phyloP scores from a whole-genome alignment of 2,888 invertebrate species.

The Carterocephalus palaemon region DNA sequence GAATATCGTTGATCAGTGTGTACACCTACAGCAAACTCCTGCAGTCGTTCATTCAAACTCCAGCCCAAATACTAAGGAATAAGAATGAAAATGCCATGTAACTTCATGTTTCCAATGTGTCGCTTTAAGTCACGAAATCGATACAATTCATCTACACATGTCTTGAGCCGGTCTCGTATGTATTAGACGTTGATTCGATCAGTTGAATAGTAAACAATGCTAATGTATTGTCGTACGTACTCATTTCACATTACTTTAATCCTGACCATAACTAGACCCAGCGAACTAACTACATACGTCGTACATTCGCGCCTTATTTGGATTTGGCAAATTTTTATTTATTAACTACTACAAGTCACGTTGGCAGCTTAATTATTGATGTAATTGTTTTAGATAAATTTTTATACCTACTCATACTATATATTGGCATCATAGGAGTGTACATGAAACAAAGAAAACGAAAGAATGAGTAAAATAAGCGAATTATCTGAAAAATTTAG shows the following conservation, averaged over 20 bases:
- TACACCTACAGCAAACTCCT: slow-evolving; percentile 18
- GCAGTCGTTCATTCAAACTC: slow-evolving; percentile 12
- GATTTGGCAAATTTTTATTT: slow-evolving; percentile 28
- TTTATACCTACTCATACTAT: slow-evolving; percentile 71
- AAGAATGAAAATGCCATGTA: not conserved
- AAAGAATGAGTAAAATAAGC: too few species aligned
- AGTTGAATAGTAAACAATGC: slow-evolving; percentile 34
- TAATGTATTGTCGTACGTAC: slow-evolving; percentile 33
- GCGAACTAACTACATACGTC: slow-evolving; percentile 32
- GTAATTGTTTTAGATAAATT: slow-evolving; percentile 25
- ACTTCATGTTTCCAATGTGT: not conserved
- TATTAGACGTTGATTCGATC: slow-evolving; percentile 19
- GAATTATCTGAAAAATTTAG: slow-evolving; percentile 3
- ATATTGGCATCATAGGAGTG: slow-evolving; percentile 58
- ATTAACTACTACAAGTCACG: slow-evolving; percentile 16
- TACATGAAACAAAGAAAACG: slow-evolving; percentile 77
- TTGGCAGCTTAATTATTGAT: slow-evolving; percentile 11
- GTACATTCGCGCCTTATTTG: slow-evolving; percentile 39
- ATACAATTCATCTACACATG: slow-evolving; percentile 2
- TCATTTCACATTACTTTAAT: slow-evolving; percentile 42
- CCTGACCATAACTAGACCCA: slow-evolving; percentile 35
- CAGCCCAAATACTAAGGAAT: not conserved
- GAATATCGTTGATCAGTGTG: not conserved
- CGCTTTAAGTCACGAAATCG: not conserved
- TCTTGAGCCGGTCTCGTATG: slow-evolving; percentile 6